A percentile compares a stretch with the other conserved stretches of the same genome.
Evolutionary conservation across 2,888 invertebrate genomes (phyloP).

Genomic region (Sarcophaga subvicina): DNA sequence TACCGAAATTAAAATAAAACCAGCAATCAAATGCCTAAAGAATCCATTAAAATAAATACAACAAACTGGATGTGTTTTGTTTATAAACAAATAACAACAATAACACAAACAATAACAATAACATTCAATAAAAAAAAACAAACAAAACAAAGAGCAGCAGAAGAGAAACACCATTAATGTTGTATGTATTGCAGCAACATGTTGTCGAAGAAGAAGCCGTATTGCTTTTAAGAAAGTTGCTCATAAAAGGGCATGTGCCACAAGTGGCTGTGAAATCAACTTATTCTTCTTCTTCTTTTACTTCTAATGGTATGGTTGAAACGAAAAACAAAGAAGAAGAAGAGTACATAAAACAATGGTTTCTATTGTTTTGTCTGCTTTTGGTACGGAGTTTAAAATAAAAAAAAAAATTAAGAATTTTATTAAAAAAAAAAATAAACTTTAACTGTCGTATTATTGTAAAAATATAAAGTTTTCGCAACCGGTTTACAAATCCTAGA

Average conservation of each 20-base stretch:
- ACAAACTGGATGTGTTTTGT: slow-evolving; percentile 9
- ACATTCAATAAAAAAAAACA: neutral
- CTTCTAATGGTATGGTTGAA: neutral
- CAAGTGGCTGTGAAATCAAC: slow-evolving; percentile 50
- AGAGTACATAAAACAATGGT: neutral
- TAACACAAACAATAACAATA: neutral
- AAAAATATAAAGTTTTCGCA: no score
- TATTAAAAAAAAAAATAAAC: neutral
- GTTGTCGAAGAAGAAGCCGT: neutral
- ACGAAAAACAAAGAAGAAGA: neutral
- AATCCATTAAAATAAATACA: slow-evolving; percentile 13
- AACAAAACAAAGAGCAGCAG: neutral
- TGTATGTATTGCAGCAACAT: neutral
- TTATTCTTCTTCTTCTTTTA: no score
- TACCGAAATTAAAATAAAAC: slow-evolving; percentile 5
- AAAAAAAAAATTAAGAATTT: neutral
- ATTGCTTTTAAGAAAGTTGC: neutral
- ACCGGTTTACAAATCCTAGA: no score
- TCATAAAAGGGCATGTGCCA: slow-evolving; percentile 62
- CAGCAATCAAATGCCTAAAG: slow-evolving; percentile 4
- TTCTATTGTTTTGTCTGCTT: neutral
- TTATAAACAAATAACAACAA: slow-evolving; percentile 25
- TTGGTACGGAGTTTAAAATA: no score
- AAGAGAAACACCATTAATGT: slow-evolving; percentile 15
- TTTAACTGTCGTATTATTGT: no score